Evolutionary conservation across 2,797 vertebrate genomes (phyloP), one percentile per base, ranked within the genome.

Genomic region (Onychomys arenicola): DNA sequence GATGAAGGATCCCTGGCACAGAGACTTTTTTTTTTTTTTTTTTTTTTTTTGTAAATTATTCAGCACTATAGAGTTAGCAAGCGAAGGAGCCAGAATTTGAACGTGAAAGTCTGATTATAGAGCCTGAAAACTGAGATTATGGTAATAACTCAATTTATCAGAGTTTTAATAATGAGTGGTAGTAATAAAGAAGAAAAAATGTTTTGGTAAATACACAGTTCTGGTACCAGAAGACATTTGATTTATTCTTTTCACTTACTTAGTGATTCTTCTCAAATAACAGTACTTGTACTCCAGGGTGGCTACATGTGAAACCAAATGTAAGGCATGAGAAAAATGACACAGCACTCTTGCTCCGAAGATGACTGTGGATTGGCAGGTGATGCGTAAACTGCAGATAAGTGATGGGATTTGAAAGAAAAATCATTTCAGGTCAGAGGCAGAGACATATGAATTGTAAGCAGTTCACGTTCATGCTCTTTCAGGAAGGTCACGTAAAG

Each of bases 191-290:
- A 71, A 89, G 80, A 80, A 71, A 73, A 90, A 16, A 69, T 57
- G 73, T 29, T 91, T 96, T 75, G 61, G 71, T 63, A 82, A 92
- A 63, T 14, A 27, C 0, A 0, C 67, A 27, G 90, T 67, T 93
- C 17, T 59, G 67, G 19, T 46, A 13, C 75, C 76, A 89, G 7
- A 40, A 94, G 76, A 77, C n/a, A 65, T 93, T 96, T 90, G 52
- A 96, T 78, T 82, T 77, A 65, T 91, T 93, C 21, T 96, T 97
- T 93, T 76, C n/a, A 61, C 43, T 92, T 84, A 67, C 23, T 88
- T 73, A 90, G 61, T 87, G 90, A 78, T 82, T 96, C 77, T 94
- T 93, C 49, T 91, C 78, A 97, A 46, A 61, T 78, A 83, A 55
- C 5, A 80, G 27, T 49, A n/a, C 86, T 96, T 90, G 12, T 52